Base-by-base conservation (phyloP, 2,113 vertebrate species). In the Bombycilla garrulus region DNA sequence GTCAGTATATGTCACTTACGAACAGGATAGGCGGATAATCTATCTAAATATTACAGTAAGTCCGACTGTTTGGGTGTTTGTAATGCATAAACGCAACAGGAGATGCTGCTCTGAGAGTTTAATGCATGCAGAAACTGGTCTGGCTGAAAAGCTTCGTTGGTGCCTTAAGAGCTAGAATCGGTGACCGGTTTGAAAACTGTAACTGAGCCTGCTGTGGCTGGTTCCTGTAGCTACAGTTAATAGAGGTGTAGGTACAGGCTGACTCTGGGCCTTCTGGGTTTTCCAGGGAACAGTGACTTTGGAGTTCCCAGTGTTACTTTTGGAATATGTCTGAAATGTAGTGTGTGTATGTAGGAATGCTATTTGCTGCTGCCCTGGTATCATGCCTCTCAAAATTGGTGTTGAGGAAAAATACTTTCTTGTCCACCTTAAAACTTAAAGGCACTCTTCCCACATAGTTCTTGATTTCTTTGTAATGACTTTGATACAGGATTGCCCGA, bases 11-110 rank as follows among this genome's bases (percentile, higher is more conserved):
- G 99, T 99, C 93, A 98, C 95, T 88, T 99, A 99, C 0, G 98
- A 99, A 91, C 88, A 93, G 85, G 77, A 91, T 24, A 99, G 98
- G 50, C 97, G 97, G 24, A 98, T 98, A 16, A 99, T 99, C 77
- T 99, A 99, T 96, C 98, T 99, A 91, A 99, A 99, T 96, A 98
- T 99, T 45, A 99, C 99, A 16, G 99, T 99, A 97, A 98, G 98
- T 73, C 24, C 62, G 5, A 21, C 50, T 72, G 2, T 24, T 29
- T 74, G 45, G 23, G 6, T 82, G 22, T 36, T 58, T 70, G 29
- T 24, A 38, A 31, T 48, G 45, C 31, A n/a, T 36, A 33, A 61
- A 45, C 67, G 56, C 44, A 67, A 18, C 36, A 56, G 23, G 31
- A 80, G 44, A 11, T 61, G 20, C 26, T 74, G 40, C 77, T 81